phyloP scores from a whole-genome alignment of 2,888 invertebrate species.

The Drosophila mulleri region DNA sequence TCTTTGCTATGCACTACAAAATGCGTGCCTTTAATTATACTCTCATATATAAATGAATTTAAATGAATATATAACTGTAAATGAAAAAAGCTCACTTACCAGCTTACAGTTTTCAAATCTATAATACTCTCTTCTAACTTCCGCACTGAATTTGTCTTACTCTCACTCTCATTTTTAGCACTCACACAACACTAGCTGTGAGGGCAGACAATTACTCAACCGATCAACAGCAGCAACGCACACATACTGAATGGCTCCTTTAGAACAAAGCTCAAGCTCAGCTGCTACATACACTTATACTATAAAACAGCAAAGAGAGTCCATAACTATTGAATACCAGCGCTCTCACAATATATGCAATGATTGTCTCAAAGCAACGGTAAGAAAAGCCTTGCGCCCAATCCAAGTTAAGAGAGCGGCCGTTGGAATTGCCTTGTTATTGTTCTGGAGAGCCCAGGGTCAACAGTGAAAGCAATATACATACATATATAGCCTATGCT shows the following conservation, averaged over 20 bases:
- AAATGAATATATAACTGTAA: not conserved
- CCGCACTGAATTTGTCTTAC: not conserved
- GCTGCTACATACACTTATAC: not conserved
- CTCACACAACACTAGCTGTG: not conserved
- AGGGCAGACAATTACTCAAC: not conserved
- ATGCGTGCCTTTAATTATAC: not conserved
- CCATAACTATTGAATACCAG: no score
- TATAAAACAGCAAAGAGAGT: not conserved
- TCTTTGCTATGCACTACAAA: no score
- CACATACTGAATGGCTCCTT: not conserved
- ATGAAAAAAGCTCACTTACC: not conserved
- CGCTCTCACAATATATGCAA: not conserved
- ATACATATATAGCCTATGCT: no score
- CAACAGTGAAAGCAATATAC: not conserved
- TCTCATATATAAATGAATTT: not conserved
- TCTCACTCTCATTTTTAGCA: not conserved
- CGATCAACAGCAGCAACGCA: not conserved
- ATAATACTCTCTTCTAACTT: not conserved
- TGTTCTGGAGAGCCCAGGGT: not conserved
- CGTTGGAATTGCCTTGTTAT: not conserved
- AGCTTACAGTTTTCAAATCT: not conserved
- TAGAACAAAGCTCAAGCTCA: not conserved
- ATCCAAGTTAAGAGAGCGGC: not conserved
- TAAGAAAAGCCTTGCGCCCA: not conserved
- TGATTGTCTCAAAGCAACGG: not conserved